phyloP scores from a whole-genome alignment of 2,888 invertebrate genomes.

The Epinotia nisella region DNA sequence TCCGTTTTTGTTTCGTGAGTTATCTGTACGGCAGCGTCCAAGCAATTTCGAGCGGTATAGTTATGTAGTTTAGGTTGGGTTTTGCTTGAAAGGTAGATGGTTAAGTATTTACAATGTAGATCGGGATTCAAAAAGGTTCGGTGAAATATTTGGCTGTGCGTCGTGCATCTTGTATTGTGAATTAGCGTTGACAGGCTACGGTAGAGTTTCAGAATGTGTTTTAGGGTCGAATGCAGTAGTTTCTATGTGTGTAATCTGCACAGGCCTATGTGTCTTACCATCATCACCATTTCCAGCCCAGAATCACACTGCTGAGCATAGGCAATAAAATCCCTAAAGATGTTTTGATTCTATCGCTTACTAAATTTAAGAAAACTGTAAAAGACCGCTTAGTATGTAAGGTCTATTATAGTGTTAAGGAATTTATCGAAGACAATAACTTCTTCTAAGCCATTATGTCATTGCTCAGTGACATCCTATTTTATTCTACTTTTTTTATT shows the following conservation, averaged over 20 bases:
- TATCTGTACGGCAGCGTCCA: neutral
- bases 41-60: neutral
- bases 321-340: too few species aligned
- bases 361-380: too few species aligned
- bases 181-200: slow-evolving; percentile 2
- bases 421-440: too few species aligned
- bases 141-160: slow-evolving; percentile 9
- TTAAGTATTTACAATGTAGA: slow-evolving; percentile 29
- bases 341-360: too few species aligned
- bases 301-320: too few species aligned
- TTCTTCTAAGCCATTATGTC: too few species aligned
- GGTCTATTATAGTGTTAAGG: too few species aligned
- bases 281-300: too few species aligned
- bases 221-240: neutral
- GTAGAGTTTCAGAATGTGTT: neutral
- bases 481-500: too few species aligned
- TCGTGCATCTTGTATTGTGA: slow-evolving; percentile 22
- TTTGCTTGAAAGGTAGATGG: neutral
- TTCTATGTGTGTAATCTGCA: neutral
- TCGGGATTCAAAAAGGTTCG: slow-evolving; percentile 22
- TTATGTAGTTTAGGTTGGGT: neutral
- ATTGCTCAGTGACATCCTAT: too few species aligned
- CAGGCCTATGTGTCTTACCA: too few species aligned
- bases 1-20: neutral
- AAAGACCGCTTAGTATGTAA: too few species aligned